Base-by-base conservation (phyloP, 2,888 invertebrate species). In the Brenthis daphne region DNA sequence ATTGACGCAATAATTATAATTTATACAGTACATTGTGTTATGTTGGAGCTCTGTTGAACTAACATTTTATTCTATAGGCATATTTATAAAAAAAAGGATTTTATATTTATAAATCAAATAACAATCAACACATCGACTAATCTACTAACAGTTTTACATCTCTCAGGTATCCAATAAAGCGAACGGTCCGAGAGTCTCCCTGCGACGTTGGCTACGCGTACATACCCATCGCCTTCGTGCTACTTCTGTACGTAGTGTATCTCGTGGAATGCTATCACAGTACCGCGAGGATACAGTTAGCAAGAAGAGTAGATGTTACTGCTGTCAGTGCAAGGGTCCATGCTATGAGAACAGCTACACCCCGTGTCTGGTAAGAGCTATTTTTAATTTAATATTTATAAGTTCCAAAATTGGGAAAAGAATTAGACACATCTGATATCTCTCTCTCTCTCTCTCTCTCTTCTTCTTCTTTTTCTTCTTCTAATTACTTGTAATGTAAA, bases 201-300 rank as follows among this genome's bases (percentile, higher is more conserved):
- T 97, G 97, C 83, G 96, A 96, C 81, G 96, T 96, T 71, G 96
- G 96, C 60, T 96, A 96, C 91, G 95, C 96, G 70, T 97, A 96
- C 88, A 96, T 97, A 74, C 97, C 97, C 6, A 95, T 96, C 67
- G 96, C 96, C 20, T 96, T 97, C 84, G 95, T 96, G 77, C 94
- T 96, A 61, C 95, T 96, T 84, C 92, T 97, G 50, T 97, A 97
- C 87, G 87, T 97, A 76, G 95, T 97, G 56, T 97, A 97, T 86
- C 89, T 97, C 77, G 96, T 96, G 80, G 97, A 97, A 85, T 97
- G 97, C 83, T 97, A 96, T 94, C 96, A 96, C 84, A 96, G 96
- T 77, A 95, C 96, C 12, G 96, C 96, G 29, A 92, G 96, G 77
- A 94, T 96, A 70, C 95, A 96, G 84, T 91, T 96, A 64, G 92